Evolutionary conservation across 2,888 invertebrate species (phyloP), one percentile per base, ranked within the genome.

Genomic region (Epirrhoe tristata): DNA sequence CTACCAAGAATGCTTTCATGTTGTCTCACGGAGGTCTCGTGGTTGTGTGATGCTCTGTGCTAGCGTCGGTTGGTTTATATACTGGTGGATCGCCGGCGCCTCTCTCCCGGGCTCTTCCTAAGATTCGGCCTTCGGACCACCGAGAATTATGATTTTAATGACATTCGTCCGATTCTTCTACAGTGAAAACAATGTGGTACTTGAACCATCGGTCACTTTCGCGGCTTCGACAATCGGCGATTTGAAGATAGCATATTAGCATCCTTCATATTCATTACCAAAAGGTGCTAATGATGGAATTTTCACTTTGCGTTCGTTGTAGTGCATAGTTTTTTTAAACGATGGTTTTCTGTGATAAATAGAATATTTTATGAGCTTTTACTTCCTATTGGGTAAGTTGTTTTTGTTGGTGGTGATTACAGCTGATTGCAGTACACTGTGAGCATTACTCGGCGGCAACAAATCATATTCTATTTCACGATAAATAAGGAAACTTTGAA

Each of bases 1-100:
- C 92, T 92, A 93, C 93, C 93, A 93, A 92, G 91, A 93, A 93
- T 83, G 93, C 93, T 92, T 92, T 93, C 93, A 93, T 93, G 93
- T 93, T 93, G 93, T 84, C 88, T 91, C 89, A 85, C 90, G 90
- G 91, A 91, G 90, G 87, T 88, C 85, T 88, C 85, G 90, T 85
- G 85, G 87, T 90, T 89, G 90, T 93, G 81, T 93, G 93, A 92
- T 93, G 93, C 89, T 91, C 86, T 83, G 86, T 82, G 83, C 85
- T 78, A 75, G 77, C 81, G 81, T 75, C 84, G 76, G 82, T 80
- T 81, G 84, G 84, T 83, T 92, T 93, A 81, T 93, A 93, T 93
- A 93, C 85, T 71, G 81, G 81, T 84, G 81, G 81, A 69, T 82
- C 81, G 87, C 67, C 83, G 85, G 81, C 87, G 86, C 93, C 93